Conservation (phyloP, 1,140 invertebrate species). For the Pseudomyrmex cubaensis region DNA sequence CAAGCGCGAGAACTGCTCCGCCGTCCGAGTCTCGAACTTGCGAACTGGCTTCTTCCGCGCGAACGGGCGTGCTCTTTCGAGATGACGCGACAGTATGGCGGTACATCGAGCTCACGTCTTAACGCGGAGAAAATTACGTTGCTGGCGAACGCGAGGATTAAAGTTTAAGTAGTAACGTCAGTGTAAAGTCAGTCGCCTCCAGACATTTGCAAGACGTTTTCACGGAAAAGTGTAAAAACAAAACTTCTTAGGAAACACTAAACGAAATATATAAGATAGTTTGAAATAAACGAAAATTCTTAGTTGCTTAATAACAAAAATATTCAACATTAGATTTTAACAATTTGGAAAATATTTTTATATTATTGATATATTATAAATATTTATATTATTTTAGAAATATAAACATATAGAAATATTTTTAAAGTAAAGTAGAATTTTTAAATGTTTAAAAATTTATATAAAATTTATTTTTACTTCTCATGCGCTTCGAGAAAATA, state of each 20-base stretch:
- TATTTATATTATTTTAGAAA: no score
- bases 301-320: neutral
- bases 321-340: no score
- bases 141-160: constrained; percentile 27
- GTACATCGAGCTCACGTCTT: constrained; percentile 27
- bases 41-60: constrained; percentile 69
- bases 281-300: neutral
- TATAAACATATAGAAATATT: no score
- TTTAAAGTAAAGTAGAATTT: no score
- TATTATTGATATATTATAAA: no score
- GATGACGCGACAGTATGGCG: constrained; percentile 33
- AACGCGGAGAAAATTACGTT: constrained; percentile 22
- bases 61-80: constrained; percentile 53
- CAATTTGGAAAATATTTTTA: no score
- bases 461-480: no score
- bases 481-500: no score
- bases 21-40: constrained; percentile 67
- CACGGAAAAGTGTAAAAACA: no score
- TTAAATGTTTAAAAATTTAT: no score
- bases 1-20: constrained; percentile 66
- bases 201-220: neutral
- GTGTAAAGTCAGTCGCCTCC: constrained; percentile 13
- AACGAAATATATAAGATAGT: neutral
- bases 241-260: neutral
- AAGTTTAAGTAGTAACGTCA: constrained; percentile 36